These are phyloP conservation scores for Ammodramus savannarum DNA, from an alignment of 2,113 vertebrate species.

Conservation along the genomic window DNA sequence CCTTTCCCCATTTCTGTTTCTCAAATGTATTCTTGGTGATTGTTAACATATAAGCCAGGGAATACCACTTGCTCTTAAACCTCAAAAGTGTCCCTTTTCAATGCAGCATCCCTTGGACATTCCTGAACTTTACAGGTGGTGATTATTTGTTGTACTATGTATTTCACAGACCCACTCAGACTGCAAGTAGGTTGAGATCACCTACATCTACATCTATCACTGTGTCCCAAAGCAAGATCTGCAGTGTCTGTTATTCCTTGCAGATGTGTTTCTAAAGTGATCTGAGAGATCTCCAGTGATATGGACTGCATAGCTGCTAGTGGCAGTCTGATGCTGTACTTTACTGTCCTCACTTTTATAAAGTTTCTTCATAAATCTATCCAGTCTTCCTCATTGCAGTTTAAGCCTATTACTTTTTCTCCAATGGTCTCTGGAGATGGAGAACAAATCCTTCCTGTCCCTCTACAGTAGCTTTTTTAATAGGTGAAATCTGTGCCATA, in stretches of 20 bases:
- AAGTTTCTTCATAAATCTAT: not conserved
- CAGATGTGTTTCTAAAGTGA: not conserved
- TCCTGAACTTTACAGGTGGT: not conserved
- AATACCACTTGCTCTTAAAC: not conserved
- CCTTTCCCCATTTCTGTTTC: not conserved
- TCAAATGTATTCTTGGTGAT: not conserved
- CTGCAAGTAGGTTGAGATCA: not conserved
- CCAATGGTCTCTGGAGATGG: not conserved
- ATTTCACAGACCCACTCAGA: not conserved
- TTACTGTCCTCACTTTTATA: not conserved
- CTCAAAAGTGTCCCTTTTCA: not conserved
- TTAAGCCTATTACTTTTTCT: not conserved
- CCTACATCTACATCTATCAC: not conserved
- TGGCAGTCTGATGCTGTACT: not conserved
- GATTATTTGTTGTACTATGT: not conserved
- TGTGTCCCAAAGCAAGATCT: not conserved
- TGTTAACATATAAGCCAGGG: not conserved
- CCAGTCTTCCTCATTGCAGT: not conserved
- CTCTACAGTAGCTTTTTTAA: not conserved
- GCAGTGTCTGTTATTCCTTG: not conserved
- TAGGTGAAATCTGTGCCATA: not conserved
- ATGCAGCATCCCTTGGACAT: not conserved
- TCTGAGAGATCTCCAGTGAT: not conserved
- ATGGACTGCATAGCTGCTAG: not conserved
- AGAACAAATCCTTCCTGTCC: not conserved